Evolutionary conservation across 2,113 vertebrate species (phyloP).

Genomic region (Callorhinus ursinus): DNA sequence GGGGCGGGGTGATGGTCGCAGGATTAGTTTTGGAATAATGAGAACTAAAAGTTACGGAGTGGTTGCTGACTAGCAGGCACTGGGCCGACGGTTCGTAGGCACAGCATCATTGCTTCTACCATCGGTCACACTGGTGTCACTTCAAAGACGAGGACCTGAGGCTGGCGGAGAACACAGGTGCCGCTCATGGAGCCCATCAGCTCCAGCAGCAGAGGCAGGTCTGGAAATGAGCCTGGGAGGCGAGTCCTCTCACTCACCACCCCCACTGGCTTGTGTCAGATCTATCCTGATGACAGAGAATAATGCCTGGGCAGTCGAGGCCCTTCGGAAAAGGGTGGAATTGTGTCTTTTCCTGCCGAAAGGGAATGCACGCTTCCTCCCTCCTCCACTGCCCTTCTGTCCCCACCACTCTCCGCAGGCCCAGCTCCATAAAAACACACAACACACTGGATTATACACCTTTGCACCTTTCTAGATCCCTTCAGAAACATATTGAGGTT

Average conservation of each 20-base stretch:
- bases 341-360: not conserved
- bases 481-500: not conserved
- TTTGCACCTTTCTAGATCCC: not conserved
- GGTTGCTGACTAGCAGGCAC: not conserved
- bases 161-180: not conserved
- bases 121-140: not conserved
- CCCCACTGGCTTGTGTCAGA: not conserved
- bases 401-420: no score
- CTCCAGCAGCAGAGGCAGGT: not conserved
- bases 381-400: not conserved
- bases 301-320: not conserved
- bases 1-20: not conserved
- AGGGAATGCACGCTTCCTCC: no score
- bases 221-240: not conserved
- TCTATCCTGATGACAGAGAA: no score
- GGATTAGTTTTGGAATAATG: not conserved
- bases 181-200: not conserved
- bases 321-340: not conserved
- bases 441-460: no score
- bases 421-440: not conserved
- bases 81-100: no score
- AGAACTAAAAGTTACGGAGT: not conserved
- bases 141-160: not conserved
- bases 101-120: not conserved
- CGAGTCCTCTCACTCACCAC: not conserved